Evolutionary conservation across 2,113 vertebrate genomes (phyloP).

Genomic region (Albula glossodonta): DNA sequence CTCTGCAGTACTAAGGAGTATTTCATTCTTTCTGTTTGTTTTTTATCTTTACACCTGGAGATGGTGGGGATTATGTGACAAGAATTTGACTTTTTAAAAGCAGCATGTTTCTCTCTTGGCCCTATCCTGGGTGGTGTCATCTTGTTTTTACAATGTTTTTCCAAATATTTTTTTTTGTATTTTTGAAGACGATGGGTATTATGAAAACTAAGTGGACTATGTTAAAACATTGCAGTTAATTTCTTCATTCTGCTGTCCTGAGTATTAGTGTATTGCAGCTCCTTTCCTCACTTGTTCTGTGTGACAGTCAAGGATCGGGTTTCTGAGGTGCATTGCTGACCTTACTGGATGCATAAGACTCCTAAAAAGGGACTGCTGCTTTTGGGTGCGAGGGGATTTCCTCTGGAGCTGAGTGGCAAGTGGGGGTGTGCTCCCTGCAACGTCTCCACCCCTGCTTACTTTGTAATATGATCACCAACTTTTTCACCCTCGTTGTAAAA

Average conservation of each 20-base stretch:
- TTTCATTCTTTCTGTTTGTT: slow-evolving; percentile 27
- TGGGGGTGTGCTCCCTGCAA: neutral
- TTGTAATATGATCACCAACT: neutral
- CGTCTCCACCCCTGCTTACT: neutral
- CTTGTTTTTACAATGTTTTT: no score
- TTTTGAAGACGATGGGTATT: no score
- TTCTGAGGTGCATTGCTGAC: slow-evolving; percentile 32
- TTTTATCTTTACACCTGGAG: slow-evolving; percentile 17
- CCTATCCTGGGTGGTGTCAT: neutral
- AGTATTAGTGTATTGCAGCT: neutral
- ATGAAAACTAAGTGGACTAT: neutral
- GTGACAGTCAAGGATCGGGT: slow-evolving; percentile 34
- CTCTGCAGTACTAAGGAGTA: neutral
- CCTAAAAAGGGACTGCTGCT: neutral
- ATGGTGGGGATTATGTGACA: neutral
- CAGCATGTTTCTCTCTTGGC: neutral
- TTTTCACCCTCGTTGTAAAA: neutral
- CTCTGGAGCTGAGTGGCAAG: neutral
- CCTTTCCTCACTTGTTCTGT: slow-evolving; percentile 20
- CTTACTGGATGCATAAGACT: slow-evolving; percentile 8
- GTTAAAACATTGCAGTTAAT: no score
- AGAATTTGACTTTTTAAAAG: slow-evolving; percentile 23
- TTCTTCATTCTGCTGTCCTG: neutral
- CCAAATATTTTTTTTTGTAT: no score
- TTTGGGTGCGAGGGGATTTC: neutral